Conservation (phyloP, 2,113 vertebrate species). For the Corythaeola cristata region DNA sequence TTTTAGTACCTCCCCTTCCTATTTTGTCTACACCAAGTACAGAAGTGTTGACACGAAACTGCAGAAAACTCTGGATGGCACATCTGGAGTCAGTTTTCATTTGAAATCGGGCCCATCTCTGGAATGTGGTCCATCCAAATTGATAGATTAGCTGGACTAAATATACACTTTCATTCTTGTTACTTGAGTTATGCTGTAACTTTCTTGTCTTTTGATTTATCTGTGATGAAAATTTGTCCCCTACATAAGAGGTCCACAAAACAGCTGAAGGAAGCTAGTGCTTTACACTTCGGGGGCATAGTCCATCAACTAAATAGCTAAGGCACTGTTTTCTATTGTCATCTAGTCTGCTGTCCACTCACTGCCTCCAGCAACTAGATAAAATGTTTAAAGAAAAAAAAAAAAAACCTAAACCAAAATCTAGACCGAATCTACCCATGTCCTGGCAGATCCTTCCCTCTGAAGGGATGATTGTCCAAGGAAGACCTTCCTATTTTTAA, state of each 20-base stretch:
- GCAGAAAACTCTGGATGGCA: not conserved
- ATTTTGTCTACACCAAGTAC: not conserved
- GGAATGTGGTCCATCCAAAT: not conserved
- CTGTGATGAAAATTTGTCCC: not conserved
- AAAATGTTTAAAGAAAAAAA: not conserved
- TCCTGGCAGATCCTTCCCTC: not conserved
- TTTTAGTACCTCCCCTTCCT: not conserved
- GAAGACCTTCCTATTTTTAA: conserved; percentile 24
- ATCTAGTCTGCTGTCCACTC: not conserved
- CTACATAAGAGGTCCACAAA: not conserved
- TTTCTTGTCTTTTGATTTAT: not conserved
- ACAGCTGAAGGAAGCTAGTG: not conserved
- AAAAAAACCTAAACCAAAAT: not conserved
- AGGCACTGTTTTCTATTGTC: not conserved
- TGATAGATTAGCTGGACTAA: not conserved
- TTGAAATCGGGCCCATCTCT: not conserved
- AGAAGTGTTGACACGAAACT: not conserved
- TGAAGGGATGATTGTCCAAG: not conserved
- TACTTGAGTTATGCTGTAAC: not conserved
- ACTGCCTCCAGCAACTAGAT: not conserved
- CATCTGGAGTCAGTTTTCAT: not conserved
- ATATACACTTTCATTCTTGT: not conserved
- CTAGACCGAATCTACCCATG: not conserved
- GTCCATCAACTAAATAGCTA: not conserved
- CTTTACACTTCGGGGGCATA: not conserved